Conservation (phyloP, 2,113 vertebrate genomes). For the Calidris pygmaea region DNA sequence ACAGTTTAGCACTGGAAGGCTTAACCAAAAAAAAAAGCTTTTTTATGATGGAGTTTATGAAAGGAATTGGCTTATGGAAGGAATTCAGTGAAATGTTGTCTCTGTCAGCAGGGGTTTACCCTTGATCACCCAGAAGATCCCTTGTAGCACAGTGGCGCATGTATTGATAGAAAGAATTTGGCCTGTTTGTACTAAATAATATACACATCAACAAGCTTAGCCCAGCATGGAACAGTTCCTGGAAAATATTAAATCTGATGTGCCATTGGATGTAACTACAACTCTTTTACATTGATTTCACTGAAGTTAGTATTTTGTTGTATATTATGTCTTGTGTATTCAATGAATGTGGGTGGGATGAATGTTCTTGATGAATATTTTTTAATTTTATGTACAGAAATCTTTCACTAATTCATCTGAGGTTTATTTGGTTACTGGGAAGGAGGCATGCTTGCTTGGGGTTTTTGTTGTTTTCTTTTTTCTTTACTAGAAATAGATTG, state of each 20-base stretch:
- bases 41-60: not conserved
- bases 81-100: not conserved
- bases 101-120: not conserved
- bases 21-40: not conserved
- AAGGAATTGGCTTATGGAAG: not conserved
- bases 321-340: not conserved
- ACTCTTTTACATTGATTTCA: not conserved
- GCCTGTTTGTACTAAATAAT: not conserved
- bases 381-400: not conserved
- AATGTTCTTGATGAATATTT: not conserved
- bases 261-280: not conserved
- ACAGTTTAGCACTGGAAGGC: not conserved
- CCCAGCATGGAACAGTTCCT: not conserved
- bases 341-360: not conserved
- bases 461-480: not conserved
- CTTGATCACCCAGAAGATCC: not conserved
- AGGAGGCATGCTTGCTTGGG: not conserved
- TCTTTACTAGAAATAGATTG: constrained; percentile 9
- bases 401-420: not conserved
- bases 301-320: not conserved
- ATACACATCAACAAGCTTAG: not conserved
- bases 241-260: not conserved
- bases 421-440: not conserved
- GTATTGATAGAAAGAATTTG: not conserved
- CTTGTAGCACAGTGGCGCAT: not conserved